A percentile compares a stretch with the other conserved stretches of the same genome.
Evolutionary conservation across 2,797 vertebrate species (phyloP).

Genomic region (Prunella strophiata): DNA sequence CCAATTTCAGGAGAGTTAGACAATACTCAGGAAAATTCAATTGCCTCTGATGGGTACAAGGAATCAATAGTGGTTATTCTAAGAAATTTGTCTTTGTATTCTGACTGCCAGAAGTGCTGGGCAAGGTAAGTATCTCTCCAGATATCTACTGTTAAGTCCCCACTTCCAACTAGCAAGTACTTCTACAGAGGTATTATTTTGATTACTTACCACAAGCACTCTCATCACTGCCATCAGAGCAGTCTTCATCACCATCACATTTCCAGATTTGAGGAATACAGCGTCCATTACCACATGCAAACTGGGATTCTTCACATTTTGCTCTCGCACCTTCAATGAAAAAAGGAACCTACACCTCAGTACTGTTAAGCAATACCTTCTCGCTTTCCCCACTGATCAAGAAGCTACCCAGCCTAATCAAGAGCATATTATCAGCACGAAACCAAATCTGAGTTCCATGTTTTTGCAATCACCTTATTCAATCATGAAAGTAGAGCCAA

Average conservation of each 20-base stretch:
- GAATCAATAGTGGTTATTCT: neutral
- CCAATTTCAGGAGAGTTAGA: neutral
- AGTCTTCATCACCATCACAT: constrained; percentile 96
- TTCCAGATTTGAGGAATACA: constrained; percentile 94
- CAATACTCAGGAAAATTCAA: neutral
- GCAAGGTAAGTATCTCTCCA: neutral
- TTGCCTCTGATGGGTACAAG: neutral
- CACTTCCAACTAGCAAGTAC: neutral
- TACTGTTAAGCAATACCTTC: neutral
- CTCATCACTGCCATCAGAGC: constrained; percentile 92
- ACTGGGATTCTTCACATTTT: constrained; percentile 91
- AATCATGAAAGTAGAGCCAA: neutral
- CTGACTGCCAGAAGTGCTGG: neutral
- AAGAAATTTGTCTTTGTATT: neutral
- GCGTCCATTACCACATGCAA: constrained; percentile 93
- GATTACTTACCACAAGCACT: constrained; percentile 88
- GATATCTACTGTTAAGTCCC: neutral
- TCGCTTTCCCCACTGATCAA: neutral
- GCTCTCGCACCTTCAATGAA: constrained; percentile 80
- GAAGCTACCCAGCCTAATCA: neutral
- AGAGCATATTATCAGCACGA: neutral
- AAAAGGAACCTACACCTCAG: neutral
- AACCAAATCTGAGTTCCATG: neutral
- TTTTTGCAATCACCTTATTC: neutral
- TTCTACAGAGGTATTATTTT: neutral